Percentiles rank a stretch among this genome's conserved stretches.
Conservation (phyloP, 2,797 vertebrate species). For the Sebastes melanostomus region DNA sequence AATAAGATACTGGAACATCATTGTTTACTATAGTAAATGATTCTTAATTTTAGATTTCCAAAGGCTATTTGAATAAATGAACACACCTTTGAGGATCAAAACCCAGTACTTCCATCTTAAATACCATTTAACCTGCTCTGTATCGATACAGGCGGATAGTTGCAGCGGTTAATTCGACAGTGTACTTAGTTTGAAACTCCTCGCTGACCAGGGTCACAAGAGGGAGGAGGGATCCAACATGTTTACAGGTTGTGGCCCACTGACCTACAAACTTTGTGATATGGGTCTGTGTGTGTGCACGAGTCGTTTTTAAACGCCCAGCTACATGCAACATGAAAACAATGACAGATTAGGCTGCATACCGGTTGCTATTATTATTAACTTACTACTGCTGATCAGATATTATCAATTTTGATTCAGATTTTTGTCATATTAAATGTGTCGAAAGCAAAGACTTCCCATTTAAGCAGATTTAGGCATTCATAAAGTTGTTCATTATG, state of each 20-base stretch:
- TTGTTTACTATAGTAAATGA: no score
- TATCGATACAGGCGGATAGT: background rate
- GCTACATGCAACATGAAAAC: background rate
- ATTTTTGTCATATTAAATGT: no score
- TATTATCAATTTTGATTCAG: background rate
- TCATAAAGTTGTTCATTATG: background rate
- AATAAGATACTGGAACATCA: background rate
- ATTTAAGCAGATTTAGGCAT: background rate
- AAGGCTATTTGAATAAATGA: no score
- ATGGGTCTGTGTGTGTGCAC: conserved; percentile 22
- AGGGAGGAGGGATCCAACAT: background rate
- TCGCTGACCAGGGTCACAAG: background rate
- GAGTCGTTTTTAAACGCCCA: background rate
- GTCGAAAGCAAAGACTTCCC: no score
- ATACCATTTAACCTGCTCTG: background rate
- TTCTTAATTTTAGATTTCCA: no score
- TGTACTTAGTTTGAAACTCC: background rate
- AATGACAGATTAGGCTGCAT: background rate
- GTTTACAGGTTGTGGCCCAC: conserved; percentile 21
- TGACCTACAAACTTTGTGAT: conserved; percentile 42
- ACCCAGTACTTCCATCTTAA: background rate
- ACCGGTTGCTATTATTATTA: background rate
- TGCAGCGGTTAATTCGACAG: background rate
- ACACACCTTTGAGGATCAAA: no score
- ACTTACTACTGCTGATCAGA: background rate